Percentiles rank a stretch among this genome's conserved stretches.
Evolutionary conservation across 1,140 invertebrate genomes (phyloP).

Genomic region (Drosophila eugracilis): DNA sequence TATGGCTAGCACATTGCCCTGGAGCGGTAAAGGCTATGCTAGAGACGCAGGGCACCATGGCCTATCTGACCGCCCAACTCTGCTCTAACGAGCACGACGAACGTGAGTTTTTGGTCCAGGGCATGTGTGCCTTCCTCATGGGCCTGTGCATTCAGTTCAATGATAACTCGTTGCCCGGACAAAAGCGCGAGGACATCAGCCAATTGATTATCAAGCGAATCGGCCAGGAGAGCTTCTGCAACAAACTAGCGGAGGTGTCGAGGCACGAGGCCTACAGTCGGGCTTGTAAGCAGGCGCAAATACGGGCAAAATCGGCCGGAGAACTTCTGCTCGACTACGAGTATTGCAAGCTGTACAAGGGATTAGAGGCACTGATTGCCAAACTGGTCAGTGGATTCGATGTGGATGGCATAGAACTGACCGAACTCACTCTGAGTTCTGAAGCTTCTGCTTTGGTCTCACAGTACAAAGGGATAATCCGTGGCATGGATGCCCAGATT

Average conservation of each 20-base stretch:
- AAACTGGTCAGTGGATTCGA: slow-evolving; percentile 79
- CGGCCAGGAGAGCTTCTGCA: slow-evolving; percentile 94
- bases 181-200: slow-evolving; percentile 92
- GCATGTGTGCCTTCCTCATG: slow-evolving; percentile 97
- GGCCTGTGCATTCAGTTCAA: slow-evolving; percentile 97
- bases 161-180: slow-evolving; percentile 92
- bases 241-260: slow-evolving; percentile 94
- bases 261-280: slow-evolving; percentile 96
- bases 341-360: slow-evolving; percentile 96
- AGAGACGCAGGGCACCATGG: slow-evolving; percentile 92
- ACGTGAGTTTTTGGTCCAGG: slow-evolving; percentile 94
- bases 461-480: slow-evolving; percentile 95
- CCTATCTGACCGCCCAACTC: slow-evolving; percentile 92
- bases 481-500: slow-evolving; percentile 93
- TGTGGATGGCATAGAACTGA: slow-evolving; percentile 85
- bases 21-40: slow-evolving; percentile 94
- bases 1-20: slow-evolving; percentile 95
- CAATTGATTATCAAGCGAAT: slow-evolving; percentile 96
- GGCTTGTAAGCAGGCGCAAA: slow-evolving; percentile 97
- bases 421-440: slow-evolving; percentile 85
- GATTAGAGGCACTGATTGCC: slow-evolving; percentile 86
- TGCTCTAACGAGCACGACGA: slow-evolving; percentile 93
- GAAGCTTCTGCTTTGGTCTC: slow-evolving; percentile 88
- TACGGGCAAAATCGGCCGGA: slow-evolving; percentile 89
- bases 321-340: slow-evolving; percentile 97